phyloP scores from a whole-genome alignment of 2,797 vertebrate species.

The Hoplostethus mediterraneus region DNA sequence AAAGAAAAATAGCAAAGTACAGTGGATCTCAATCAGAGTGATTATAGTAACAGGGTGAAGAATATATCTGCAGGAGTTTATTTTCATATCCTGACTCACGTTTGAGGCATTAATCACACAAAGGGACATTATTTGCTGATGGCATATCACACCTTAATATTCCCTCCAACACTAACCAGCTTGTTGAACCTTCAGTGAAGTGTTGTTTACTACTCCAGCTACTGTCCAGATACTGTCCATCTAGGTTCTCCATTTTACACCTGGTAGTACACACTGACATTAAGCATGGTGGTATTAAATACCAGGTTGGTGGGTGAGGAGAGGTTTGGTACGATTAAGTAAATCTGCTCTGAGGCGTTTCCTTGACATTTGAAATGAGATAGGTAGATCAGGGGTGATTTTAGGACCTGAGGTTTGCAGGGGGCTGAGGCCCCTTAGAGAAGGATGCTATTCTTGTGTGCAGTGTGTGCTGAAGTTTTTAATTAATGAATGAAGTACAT shows the following conservation, averaged over 20 bases:
- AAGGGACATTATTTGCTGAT: neutral
- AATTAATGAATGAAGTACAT: no score
- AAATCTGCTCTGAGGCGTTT: slow-evolving; percentile 45
- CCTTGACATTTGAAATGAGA: slow-evolving; percentile 66
- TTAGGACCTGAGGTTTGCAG: no score
- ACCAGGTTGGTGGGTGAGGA: slow-evolving; percentile 50
- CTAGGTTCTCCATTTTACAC: slow-evolving; percentile 21
- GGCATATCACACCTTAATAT: neutral
- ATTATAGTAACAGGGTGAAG: neutral
- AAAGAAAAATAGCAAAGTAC: no score
- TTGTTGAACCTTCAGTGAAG: no score
- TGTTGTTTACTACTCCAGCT: no score
- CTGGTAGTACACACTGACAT: slow-evolving; percentile 50
- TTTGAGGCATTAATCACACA: neutral
- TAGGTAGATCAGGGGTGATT: neutral
- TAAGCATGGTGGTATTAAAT: slow-evolving; percentile 52
- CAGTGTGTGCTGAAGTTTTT: no score
- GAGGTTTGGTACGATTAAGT: slow-evolving; percentile 49
- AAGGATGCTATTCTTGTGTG: no score
- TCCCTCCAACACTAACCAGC: neutral
- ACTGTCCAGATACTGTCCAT: slow-evolving; percentile 6
- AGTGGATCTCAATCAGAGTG: neutral
- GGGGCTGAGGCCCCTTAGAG: no score
- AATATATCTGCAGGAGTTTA: neutral
- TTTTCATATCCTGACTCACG: neutral